These are phyloP conservation scores for Gallinago solitaria DNA, from an alignment of 2,797 vertebrate species.

Conservation along the genomic window DNA sequence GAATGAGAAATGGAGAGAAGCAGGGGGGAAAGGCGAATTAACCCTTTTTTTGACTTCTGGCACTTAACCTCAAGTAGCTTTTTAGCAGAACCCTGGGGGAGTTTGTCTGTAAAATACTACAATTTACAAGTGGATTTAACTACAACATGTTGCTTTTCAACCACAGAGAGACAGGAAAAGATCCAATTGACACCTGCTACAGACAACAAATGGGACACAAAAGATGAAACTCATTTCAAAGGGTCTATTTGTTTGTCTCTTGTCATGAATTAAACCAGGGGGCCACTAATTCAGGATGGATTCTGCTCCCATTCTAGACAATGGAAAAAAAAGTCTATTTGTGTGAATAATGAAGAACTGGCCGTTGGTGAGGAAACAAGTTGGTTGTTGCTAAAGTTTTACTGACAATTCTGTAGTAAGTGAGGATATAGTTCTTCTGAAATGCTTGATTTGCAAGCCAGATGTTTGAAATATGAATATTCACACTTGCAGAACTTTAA, in stretches of 20 bases:
- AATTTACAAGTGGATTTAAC: conserved; percentile 67
- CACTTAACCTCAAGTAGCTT: conserved; percentile 23
- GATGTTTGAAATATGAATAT: conserved; percentile 78
- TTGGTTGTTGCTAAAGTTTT: conserved; percentile 30
- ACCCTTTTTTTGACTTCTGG: conserved; percentile 30
- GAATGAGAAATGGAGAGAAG: background rate
- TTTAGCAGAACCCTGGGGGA: background rate
- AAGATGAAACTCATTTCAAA: conserved; percentile 73
- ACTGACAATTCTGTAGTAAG: conserved; percentile 49
- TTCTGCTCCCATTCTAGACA: conserved; percentile 15
- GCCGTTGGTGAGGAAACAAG: conserved; percentile 66
- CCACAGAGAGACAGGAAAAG: conserved; percentile 62
- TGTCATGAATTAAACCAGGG: conserved; percentile 53
- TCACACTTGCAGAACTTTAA: conserved; percentile 74
- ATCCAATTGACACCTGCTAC: conserved; percentile 72
- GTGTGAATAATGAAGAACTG: background rate
- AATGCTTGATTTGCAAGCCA: conserved; percentile 74
- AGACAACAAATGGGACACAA: conserved; percentile 76
- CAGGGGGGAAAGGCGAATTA: background rate
- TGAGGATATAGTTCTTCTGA: background rate
- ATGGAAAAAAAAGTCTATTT: background rate
- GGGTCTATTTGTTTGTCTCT: conserved; percentile 68
- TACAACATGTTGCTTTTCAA: conserved; percentile 47
- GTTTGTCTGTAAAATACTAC: conserved; percentile 37
- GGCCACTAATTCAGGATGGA: background rate